Evolutionary conservation across 2,888 invertebrate species (phyloP).

Genomic region (Ethmia dodecea): DNA sequence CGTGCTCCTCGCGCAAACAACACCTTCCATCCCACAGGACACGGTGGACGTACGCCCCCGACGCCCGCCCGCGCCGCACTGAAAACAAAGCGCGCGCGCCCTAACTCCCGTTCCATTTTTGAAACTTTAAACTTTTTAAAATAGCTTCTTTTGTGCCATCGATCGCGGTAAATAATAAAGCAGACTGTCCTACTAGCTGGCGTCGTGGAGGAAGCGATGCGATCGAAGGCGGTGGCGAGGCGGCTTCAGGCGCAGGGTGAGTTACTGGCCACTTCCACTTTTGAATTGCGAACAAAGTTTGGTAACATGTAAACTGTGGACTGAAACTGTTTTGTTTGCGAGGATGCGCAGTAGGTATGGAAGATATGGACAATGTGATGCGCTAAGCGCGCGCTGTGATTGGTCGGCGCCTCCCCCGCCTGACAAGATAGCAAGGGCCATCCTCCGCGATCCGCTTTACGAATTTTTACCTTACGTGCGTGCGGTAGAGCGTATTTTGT

Average conservation of each 20-base stretch:
- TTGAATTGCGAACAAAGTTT: conserved; percentile 1
- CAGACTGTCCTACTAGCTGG: conserved; percentile 41
- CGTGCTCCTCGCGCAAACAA: conserved; percentile 47
- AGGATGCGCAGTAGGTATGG: conserved; percentile 61
- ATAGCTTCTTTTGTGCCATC: conserved; percentile 34
- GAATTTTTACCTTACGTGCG: conserved; percentile 25
- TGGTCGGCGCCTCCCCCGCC: conserved; percentile 70
- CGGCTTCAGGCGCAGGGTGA: conserved; percentile 83
- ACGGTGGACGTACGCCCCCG: conserved; percentile 38
- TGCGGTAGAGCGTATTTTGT: conserved; percentile 32
- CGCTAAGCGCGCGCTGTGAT: conserved; percentile 51
- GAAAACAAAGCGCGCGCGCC: conserved; percentile 30
- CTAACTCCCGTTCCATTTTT: conserved; percentile 32
- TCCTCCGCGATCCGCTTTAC: conserved; percentile 44
- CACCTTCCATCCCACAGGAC: conserved; percentile 41
- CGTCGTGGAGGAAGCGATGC: conserved; percentile 72
- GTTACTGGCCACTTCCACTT: conserved; percentile 25
- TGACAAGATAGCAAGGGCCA: conserved; percentile 74
- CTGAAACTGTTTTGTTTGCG: background rate
- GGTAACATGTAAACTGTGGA: background rate
- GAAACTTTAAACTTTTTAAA: conserved; percentile 38
- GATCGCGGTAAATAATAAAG: conserved; percentile 52
- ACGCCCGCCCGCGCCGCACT: conserved; percentile 57
- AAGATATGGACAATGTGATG: conserved; percentile 66
- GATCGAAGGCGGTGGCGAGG: conserved; percentile 85